Conservation (phyloP, 2,797 vertebrate species). For the Mus minutoides region DNA sequence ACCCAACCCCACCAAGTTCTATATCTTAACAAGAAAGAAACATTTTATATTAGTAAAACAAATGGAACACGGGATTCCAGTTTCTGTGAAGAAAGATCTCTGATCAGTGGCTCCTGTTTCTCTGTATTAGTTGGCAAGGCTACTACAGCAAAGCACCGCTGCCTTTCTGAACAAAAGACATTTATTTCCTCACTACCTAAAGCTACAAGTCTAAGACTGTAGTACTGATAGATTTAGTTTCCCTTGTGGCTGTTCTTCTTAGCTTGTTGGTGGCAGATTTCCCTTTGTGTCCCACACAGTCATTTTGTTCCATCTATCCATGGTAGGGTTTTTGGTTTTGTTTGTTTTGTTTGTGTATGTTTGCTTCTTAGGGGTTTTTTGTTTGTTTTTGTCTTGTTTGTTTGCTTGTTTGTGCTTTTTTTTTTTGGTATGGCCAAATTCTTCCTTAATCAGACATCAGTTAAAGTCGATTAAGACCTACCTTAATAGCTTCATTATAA, state of each 20-base stretch:
- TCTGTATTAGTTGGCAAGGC: background rate
- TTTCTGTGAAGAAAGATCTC: background rate
- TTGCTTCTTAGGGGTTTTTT: too few species aligned
- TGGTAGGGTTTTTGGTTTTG: background rate
- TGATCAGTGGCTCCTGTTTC: background rate
- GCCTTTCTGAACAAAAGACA: background rate
- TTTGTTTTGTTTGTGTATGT: background rate
- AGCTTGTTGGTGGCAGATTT: too few species aligned
- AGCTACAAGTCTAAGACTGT: background rate
- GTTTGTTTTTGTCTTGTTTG: too few species aligned
- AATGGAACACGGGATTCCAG: background rate
- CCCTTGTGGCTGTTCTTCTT: background rate
- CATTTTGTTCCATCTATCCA: background rate
- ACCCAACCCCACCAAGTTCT: background rate
- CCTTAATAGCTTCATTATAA: background rate
- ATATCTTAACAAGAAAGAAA: background rate
- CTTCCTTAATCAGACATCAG: background rate
- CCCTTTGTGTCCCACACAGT: background rate
- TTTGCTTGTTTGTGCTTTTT: too few species aligned
- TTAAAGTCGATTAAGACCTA: background rate
- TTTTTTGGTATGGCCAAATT: background rate
- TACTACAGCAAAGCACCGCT: background rate
- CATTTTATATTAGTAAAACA: conserved; percentile 13
- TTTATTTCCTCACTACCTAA: background rate
- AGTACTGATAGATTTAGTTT: background rate